These are phyloP conservation scores for Agonopterix arenella DNA, from an alignment of 2,888 invertebrate species.

Conservation along the genomic window DNA sequence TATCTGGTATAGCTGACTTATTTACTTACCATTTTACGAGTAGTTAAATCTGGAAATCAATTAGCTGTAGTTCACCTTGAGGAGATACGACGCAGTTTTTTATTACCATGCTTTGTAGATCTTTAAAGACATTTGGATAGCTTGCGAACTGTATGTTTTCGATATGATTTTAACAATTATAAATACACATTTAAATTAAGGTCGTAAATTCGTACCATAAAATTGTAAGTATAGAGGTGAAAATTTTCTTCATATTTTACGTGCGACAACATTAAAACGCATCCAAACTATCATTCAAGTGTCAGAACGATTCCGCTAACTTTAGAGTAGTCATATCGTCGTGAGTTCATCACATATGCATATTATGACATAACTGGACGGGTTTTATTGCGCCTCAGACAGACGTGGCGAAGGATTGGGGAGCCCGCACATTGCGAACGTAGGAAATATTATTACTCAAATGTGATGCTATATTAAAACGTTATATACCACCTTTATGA, in stretches of 20 bases:
- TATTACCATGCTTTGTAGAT: slow-evolving; percentile 9
- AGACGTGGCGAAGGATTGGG: slow-evolving; percentile 56
- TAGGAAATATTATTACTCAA: slow-evolving; percentile 28
- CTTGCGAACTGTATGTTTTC: too few species aligned
- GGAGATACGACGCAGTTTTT: too few species aligned
- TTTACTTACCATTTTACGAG: too few species aligned
- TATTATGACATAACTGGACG: slow-evolving; percentile 60
- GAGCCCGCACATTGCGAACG: slow-evolving; percentile 22
- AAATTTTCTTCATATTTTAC: neutral
- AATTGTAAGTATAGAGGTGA: too few species aligned
- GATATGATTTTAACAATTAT: too few species aligned
- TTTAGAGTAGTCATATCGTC: slow-evolving; percentile 42
- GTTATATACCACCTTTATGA: slow-evolving; percentile 45
- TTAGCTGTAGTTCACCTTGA: too few species aligned
- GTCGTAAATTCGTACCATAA: too few species aligned
- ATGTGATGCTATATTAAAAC: slow-evolving; percentile 9
- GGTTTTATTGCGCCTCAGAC: slow-evolving; percentile 63
- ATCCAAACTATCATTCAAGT: neutral
- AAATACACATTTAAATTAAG: too few species aligned
- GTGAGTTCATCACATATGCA: slow-evolving; percentile 63
- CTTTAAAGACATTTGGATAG: neutral
- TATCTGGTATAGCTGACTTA: too few species aligned
- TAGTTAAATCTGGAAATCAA: too few species aligned
- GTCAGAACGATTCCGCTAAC: slow-evolving; percentile 37
- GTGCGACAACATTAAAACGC: neutral